Evolutionary conservation across 2,888 invertebrate species (phyloP), one percentile per base, ranked within the genome.

Genomic region (Xestobium rufovillosum): DNA sequence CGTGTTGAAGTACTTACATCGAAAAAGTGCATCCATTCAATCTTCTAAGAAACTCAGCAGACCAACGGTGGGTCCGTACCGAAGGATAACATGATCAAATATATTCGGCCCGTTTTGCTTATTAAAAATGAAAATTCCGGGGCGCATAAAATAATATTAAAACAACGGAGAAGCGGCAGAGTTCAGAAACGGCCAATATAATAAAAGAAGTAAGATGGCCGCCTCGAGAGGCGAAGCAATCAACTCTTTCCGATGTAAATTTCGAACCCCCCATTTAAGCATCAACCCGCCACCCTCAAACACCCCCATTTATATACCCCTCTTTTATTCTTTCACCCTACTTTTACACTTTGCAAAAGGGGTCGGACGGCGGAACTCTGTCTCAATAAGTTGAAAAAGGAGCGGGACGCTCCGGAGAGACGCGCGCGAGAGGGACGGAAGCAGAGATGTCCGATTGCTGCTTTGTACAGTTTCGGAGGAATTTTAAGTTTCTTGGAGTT

Each of bases 171-270:
- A n/a, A 19, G 6, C 23, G 23, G 6, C 23, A n/a, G 6, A 19
- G 23, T 19, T 8, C 6, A 49, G 53, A 56, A 55, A 57, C 52
- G 56, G 57, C 60, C 60, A 60, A 60, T 61, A n/a, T n/a, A 60
- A 59, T 57, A 59, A 60, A 19, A 57, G 60, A 59, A 58, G 56
- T 61, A 63, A 63, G 60, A 63, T 63, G 62, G 62, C 62, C 57
- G 62, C 56, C 59, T 49, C 52, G 56, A 49, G 44, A 53, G 52
- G 55, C 52, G 57, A 59, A 60, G 62, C 63, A 64, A 64, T 64
- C 63, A 62, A 61, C 62, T 63, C 62, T 62, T 63, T 62, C 60
- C 62, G 59, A 62, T 62, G 62, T 60, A 62, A 60, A 63, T 64
- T 61, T 61, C n/a, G n/a, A n/a, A 51, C 52, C 56, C 56, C 57